phyloP scores from a whole-genome alignment of 2,113 vertebrate genomes.

The Mola mola region DNA sequence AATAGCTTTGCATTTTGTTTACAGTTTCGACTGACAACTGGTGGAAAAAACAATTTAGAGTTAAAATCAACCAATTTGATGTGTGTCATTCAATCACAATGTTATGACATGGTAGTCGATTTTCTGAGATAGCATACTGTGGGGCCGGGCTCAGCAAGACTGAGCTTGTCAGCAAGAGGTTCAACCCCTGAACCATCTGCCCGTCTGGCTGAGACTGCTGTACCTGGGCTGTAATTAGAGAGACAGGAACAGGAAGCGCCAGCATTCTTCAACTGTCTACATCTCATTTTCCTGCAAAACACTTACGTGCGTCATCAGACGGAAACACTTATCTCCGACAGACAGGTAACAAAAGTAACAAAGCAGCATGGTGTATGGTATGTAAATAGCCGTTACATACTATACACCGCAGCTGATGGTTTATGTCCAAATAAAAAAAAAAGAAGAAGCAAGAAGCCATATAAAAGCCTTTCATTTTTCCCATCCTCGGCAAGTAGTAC shows the following conservation, averaged over 20 bases:
- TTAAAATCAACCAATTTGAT: too few species aligned
- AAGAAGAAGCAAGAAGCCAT: constrained; percentile 22
- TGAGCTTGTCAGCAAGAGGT: constrained; percentile 15
- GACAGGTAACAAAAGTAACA: constrained; percentile 30
- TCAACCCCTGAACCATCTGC: constrained; percentile 10
- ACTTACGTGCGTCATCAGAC: constrained; percentile 25
- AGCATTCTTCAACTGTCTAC: not conserved
- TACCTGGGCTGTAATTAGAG: constrained; percentile 41
- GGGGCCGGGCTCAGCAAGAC: not conserved
- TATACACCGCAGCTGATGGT: constrained; percentile 11
- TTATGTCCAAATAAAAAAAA: constrained; percentile 11
- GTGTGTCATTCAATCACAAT: not conserved
- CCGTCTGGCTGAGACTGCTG: constrained; percentile 28
- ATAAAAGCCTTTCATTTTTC: constrained; percentile 33
- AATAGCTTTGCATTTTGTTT: too few species aligned
- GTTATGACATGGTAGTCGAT: not conserved
- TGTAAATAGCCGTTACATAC: too few species aligned
- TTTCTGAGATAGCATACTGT: not conserved
- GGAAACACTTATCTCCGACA: constrained; percentile 23
- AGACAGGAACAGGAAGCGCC: constrained; percentile 16
- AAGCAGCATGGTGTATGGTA: too few species aligned
- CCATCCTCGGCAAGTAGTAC: constrained; percentile 26
- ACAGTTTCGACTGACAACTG: too few species aligned
- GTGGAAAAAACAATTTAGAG: not conserved
- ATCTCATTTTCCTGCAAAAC: constrained; percentile 32